phyloP scores from a whole-genome alignment of 37 sponge, comb jelly and placozoan species.

The Corticium candelabrum region DNA sequence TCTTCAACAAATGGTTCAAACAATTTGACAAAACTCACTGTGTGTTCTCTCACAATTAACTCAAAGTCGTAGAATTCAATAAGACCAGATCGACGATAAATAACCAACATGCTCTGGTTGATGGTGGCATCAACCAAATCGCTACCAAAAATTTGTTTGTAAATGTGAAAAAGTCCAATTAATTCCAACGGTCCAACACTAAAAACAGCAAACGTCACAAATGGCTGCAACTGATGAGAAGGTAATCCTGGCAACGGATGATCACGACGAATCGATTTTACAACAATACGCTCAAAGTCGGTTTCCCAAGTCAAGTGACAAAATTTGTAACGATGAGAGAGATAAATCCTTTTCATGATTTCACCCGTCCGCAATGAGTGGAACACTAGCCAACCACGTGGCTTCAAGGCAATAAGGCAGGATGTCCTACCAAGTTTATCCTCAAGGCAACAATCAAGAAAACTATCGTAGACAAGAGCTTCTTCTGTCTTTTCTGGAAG shows the following conservation, averaged over 20 bases:
- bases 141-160: not conserved
- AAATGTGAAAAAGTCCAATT: not conserved
- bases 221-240: not conserved
- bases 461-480: too few species aligned
- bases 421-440: too few species aligned
- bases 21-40: not conserved
- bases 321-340: not conserved
- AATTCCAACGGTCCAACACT: not conserved
- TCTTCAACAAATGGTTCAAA: not conserved
- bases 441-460: too few species aligned
- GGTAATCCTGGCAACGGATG: too few species aligned
- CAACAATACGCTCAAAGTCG: not conserved
- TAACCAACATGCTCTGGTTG: not conserved
- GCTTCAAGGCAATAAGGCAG: not conserved
- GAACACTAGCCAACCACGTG: not conserved
- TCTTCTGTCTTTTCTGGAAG: too few species aligned
- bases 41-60: not conserved
- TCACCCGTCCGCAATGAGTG: not conserved
- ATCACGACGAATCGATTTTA: not conserved
- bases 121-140: not conserved
- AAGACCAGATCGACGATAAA: not conserved
- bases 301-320: not conserved
- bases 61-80: not conserved
- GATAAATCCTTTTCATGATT: not conserved
- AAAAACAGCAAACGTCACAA: not conserved